Evolutionary conservation across 2,113 vertebrate genomes (phyloP), one percentile per base, ranked within the genome.

Genomic region (Sakesphorus luctuosus): DNA sequence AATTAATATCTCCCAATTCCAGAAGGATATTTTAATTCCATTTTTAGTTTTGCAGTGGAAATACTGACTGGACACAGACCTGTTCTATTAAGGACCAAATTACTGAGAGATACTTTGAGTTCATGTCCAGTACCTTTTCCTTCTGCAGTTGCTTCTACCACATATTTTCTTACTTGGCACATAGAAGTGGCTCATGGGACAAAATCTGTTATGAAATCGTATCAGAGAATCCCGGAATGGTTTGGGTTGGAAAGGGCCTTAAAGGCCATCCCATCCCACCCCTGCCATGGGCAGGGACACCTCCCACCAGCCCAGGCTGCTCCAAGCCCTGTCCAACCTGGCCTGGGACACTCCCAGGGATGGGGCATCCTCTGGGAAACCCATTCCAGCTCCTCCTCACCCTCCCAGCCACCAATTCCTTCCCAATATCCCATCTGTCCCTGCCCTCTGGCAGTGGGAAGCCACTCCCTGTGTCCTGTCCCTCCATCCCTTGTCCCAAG

Each of bases 81-180:
- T 62, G 0, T 68, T 76, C 33, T 55, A 0, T 46, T 36, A 17
- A 68, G 40, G 7, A 46, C 14, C 18, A 47, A 38, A 88, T 69
- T 55, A 4, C 53, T 82, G 58, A 24, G 16, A 73, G 68, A 18
- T 40, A 4, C 18, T 81, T 47, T 47, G 17, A 0, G 13, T 84
- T 84, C 77, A 20, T 50, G 46, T 75, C 73, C 72, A 69, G 3
- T 53, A 17, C 31, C 5, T 46, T 66, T 47, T 31, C 18, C 68
- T 55, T 59, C 82, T 73, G 6, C 69, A 44, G 1, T 66, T 74
- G 68, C 8, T 69, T 82, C 44, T 83, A 5, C 49, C 40, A 12
- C 5, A 0, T n/a, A 0, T 65, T 84, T 84, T 81, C 55, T 90
- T 50, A 24, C 2, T 87, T 77, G 46, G 12, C 23, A 5, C 0